These are phyloP conservation scores for Dufourea novaeangliae DNA, from an alignment of 1,140 invertebrate species.

Conservation along the genomic window DNA sequence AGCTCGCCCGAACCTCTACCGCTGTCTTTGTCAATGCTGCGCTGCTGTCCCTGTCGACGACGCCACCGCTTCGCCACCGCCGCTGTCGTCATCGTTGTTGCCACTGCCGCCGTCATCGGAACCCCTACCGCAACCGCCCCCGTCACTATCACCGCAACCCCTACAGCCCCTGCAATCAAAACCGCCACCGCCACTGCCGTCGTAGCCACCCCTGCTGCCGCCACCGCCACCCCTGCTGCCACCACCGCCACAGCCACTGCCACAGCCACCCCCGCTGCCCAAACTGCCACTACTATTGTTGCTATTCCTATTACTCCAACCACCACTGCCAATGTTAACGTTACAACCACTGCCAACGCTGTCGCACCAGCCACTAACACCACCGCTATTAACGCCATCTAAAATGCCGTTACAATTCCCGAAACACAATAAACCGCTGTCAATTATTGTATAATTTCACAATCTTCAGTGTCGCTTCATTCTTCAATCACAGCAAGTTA, in stretches of 20 bases:
- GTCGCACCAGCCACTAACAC: too few species aligned
- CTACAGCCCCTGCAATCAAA: not conserved
- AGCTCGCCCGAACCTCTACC: slow-evolving; percentile 54
- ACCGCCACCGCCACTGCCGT: not conserved
- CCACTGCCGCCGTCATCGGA: not conserved
- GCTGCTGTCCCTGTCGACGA: not conserved
- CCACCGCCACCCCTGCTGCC: not conserved
- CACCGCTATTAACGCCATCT: not conserved
- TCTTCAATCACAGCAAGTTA: too few species aligned
- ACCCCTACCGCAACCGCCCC: not conserved
- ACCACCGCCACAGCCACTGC: too few species aligned
- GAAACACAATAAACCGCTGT: too few species aligned
- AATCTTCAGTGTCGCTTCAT: too few species aligned
- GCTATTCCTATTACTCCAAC: not conserved
- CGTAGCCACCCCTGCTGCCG: not conserved
- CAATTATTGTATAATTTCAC: too few species aligned
- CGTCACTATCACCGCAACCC: not conserved
- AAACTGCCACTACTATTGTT: not conserved
- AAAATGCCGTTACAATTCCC: too few species aligned
- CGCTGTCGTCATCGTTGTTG: not conserved
- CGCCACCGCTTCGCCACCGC: not conserved
- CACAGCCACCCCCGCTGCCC: not conserved
- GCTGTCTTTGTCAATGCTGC: not conserved
- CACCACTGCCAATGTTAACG: too few species aligned
- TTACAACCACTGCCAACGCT: not conserved